phyloP scores from a whole-genome alignment of 2,113 vertebrate species.

The Boulengeromyrus knoepffleri region DNA sequence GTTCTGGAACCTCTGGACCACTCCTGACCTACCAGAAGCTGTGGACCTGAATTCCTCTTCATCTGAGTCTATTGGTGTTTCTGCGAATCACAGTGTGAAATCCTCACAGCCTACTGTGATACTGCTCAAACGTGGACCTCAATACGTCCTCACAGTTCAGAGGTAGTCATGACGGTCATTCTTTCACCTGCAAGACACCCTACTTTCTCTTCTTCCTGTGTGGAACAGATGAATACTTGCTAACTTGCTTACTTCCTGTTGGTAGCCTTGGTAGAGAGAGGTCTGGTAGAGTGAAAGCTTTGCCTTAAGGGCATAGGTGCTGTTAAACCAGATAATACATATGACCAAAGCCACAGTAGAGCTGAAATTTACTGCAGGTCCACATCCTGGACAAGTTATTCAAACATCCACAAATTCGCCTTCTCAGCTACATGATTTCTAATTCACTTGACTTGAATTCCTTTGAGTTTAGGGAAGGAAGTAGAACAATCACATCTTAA shows the following conservation, averaged over 20 bases:
- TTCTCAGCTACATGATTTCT: not conserved
- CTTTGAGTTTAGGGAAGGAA: not conserved
- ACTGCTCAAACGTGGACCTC: not conserved
- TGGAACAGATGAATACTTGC: not conserved
- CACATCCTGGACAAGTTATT: not conserved
- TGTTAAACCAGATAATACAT: not conserved
- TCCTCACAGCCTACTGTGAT: not conserved
- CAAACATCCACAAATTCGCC: not conserved
- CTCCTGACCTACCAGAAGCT: not conserved
- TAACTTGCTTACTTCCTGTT: not conserved
- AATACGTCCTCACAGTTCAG: not conserved
- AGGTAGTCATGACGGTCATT: not conserved
- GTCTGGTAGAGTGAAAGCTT: not conserved
- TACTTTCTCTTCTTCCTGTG: not conserved
- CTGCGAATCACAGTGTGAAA: not conserved
- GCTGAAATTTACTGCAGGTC: not conserved
- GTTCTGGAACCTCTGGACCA: not conserved
- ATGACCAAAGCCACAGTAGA: not conserved
- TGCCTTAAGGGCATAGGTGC: not conserved
- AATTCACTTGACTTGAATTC: not conserved
- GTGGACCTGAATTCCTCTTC: not conserved
- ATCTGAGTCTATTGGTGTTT: not conserved
- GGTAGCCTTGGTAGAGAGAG: not conserved
- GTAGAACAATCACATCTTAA: not conserved
- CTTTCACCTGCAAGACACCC: not conserved